Base-by-base conservation (phyloP, 2,113 vertebrate genomes). In the Phylloscopus trochilus region DNA sequence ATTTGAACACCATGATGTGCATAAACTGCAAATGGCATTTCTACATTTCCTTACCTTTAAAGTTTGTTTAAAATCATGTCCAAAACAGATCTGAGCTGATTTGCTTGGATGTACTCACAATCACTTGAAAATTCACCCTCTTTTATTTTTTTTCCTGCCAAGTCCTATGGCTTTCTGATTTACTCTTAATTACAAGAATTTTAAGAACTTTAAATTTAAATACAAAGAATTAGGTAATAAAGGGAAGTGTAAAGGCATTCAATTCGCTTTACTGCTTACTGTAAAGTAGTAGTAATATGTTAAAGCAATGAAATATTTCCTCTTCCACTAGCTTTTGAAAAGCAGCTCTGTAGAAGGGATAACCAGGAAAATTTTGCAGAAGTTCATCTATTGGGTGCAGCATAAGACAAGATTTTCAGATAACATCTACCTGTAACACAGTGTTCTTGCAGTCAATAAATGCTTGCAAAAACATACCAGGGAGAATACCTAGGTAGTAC, bases 231-330 rank as follows among this genome's bases (percentile, higher is more conserved):
- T 47, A 68, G 6, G 4, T 33, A 68, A 68, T 23, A 58, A 63
- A 49, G 7, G 16, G 15, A 83, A 87, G 58, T 37, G 17, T 17
- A 37, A 55, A 72, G 9, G 30, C 44, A 31, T 53, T 62, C 8
- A 51, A 4, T 4, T 76, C 0, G 0, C 19, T 70, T 12, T 11
- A 59, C 9, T n/a, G 24, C 7, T 46, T 46, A 51, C 2, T 30
- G 30, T 47, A 39, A 63, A 41, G 15, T 52, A 92, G 15, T 52
- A 92, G 2, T 1, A 11, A 46, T 15, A 41, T 27, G 9, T 52
- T 39, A 47, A 59, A 82, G 3, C 44, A 64, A 73, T 44, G 2
- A 59, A 76, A 79, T 58, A 56, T 64, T 80, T 91, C 44, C 13
- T 41, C 16, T 72, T 89, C 18, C 18, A 11, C 2, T 53, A 31